A percentile compares a stretch with the other conserved stretches of the same genome.
Conservation (phyloP, 2,797 vertebrate genomes). For the Acanthurus leucopareius region DNA sequence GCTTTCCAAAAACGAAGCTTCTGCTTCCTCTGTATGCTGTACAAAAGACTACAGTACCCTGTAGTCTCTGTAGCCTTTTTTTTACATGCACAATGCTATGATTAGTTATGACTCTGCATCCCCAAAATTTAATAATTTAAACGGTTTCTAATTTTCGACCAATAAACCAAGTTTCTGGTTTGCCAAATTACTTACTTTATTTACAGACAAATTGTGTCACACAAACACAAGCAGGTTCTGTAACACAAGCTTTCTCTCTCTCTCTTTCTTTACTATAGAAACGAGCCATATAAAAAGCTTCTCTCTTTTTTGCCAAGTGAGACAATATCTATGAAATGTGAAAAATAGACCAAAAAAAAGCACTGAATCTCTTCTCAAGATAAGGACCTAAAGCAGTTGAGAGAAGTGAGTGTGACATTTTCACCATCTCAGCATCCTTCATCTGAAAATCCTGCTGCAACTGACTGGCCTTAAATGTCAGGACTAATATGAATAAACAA, state of each 20-base stretch:
- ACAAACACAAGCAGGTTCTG: conserved; percentile 41
- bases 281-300: neutral
- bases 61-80: neutral
- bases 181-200: conserved; percentile 61
- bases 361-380: conserved; percentile 26
- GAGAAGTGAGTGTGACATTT: conserved; percentile 58
- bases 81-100: conserved; percentile 28
- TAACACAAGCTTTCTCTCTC: conserved; percentile 25
- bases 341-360: conserved; percentile 16
- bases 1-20: neutral
- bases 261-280: conserved; percentile 19
- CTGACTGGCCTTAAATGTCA: conserved; percentile 53
- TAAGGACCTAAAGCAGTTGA: conserved; percentile 32
- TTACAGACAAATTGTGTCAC: conserved; percentile 44
- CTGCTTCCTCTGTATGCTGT: conserved; percentile 1
- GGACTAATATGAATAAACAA: conserved; percentile 45
- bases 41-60: neutral
- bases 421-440: conserved; percentile 54
- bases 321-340: conserved; percentile 10
- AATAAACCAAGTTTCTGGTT: conserved; percentile 44
- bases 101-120: conserved; percentile 63
- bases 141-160: conserved; percentile 64
- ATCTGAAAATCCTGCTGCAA: conserved; percentile 51
- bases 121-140: conserved; percentile 28
- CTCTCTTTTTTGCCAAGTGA: neutral